These are phyloP conservation scores for Hydra vulgaris DNA, from an alignment of 30 jellyfish, hydroid and myxozoan species.

Conservation along the genomic window DNA sequence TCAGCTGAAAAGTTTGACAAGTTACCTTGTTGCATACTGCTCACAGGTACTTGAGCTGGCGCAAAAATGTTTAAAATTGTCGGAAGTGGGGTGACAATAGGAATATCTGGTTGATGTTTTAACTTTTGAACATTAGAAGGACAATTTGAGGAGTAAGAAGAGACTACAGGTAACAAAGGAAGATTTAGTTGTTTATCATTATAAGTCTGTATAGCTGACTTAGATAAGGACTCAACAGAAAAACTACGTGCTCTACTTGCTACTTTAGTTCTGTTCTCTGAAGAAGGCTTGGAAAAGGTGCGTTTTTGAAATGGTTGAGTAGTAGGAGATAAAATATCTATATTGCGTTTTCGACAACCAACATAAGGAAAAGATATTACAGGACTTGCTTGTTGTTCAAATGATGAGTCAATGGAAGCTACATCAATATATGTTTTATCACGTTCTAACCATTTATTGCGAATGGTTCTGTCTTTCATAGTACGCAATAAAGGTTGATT, in stretches of 20 bases:
- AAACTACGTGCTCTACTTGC: conserved; percentile 5
- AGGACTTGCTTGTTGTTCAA: conserved; percentile 34
- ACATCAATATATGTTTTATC: conserved; percentile 2
- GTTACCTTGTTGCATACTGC: conserved; percentile 47
- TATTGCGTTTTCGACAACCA: conserved; percentile 19
- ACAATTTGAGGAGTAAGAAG: background rate
- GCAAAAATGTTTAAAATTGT: conserved; percentile 85
- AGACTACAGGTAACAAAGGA: background rate
- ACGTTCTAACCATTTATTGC: conserved; percentile 26
- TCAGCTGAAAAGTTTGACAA: conserved; percentile 89
- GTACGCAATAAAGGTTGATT: conserved; percentile 22
- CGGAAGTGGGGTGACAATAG: conserved; percentile 34
- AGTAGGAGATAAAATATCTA: background rate
- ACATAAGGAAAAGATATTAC: conserved; percentile 24
- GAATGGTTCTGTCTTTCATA: conserved; percentile 31
- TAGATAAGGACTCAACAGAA: conserved; percentile 31
- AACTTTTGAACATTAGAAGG: background rate
- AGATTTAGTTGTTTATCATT: background rate
- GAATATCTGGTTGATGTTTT: conserved; percentile 25
- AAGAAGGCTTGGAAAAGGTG: background rate
- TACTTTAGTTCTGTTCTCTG: background rate
- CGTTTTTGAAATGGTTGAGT: background rate
- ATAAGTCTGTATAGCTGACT: conserved; percentile 5
- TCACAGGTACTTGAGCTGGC: conserved; percentile 69
- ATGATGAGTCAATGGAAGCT: background rate